Evolutionary conservation across 2,888 invertebrate genomes (phyloP).

Genomic region (Hemicrepidius hirtus): DNA sequence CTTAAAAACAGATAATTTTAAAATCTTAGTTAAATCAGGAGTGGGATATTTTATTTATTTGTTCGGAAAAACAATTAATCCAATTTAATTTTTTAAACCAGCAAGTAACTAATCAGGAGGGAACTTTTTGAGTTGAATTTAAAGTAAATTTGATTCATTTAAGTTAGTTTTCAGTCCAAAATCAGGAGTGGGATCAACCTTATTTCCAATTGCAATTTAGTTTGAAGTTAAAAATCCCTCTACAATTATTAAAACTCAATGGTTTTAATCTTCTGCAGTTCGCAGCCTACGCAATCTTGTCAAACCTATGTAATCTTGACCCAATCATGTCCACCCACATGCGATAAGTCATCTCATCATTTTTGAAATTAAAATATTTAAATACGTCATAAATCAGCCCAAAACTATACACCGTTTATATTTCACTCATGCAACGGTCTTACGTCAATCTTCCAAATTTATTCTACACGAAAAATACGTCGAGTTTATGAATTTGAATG

Average conservation of each 20-base stretch:
- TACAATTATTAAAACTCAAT: neutral
- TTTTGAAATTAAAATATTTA: slow-evolving; percentile 49
- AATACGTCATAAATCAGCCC: slow-evolving; percentile 48
- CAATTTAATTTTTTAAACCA: no score
- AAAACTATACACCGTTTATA: slow-evolving; percentile 13
- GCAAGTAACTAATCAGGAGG: no score
- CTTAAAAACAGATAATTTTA: no score
- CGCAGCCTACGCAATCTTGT: slow-evolving; percentile 44
- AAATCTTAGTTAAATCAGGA: no score
- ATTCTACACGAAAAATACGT: slow-evolving; percentile 1
- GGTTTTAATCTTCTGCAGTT: slow-evolving; percentile 18
- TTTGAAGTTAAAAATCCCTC: neutral
- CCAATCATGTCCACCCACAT: slow-evolving; percentile 49
- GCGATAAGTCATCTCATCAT: slow-evolving; percentile 44
- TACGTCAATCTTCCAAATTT: slow-evolving; percentile 19
- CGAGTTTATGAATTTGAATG: neutral
- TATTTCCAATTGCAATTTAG: no score
- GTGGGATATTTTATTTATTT: no score
- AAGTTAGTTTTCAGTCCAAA: no score
- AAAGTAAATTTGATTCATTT: no score
- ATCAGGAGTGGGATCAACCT: no score
- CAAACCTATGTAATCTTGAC: slow-evolving; percentile 50
- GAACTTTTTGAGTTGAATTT: no score
- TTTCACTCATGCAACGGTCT: slow-evolving; percentile 20
- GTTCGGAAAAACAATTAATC: no score